phyloP scores from a whole-genome alignment of 64 coral and sea anemone species.

The Porites lutea region DNA sequence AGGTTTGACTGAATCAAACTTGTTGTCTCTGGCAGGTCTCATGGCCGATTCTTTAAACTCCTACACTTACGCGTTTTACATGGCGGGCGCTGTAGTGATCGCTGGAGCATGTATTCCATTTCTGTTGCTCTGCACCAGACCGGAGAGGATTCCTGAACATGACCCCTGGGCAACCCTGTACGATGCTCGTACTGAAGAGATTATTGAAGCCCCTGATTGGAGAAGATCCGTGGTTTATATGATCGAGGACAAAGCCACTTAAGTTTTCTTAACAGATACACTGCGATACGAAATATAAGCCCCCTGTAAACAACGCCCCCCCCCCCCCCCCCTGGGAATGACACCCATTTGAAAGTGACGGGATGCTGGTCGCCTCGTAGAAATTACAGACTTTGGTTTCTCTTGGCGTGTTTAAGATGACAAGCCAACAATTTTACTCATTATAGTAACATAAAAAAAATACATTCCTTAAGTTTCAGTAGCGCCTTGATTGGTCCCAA shows the following conservation, averaged over 20 bases:
- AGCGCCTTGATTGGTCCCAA: too few species aligned
- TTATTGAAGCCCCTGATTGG: not conserved
- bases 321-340: too few species aligned
- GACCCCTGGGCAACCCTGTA: not conserved
- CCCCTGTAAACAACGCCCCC: too few species aligned
- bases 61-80: conserved; percentile 69
- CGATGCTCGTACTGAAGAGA: not conserved
- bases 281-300: too few species aligned
- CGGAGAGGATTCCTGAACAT: not conserved
- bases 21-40: conserved; percentile 33
- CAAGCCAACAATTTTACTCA: too few species aligned
- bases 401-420: too few species aligned
- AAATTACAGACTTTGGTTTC: too few species aligned
- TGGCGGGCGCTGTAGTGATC: conserved; percentile 59
- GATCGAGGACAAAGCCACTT: not conserved
- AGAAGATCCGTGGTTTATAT: not conserved
- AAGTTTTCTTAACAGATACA: not conserved
- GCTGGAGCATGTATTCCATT: conserved; percentile 44
- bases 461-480: too few species aligned
- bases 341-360: too few species aligned
- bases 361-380: too few species aligned
- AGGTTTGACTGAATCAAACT: too few species aligned
- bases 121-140: not conserved
- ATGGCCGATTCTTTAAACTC: conserved; percentile 57
- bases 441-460: too few species aligned